Evolutionary conservation across 2,797 vertebrate species (phyloP).

Genomic region (Pipistrellus kuhlii): DNA sequence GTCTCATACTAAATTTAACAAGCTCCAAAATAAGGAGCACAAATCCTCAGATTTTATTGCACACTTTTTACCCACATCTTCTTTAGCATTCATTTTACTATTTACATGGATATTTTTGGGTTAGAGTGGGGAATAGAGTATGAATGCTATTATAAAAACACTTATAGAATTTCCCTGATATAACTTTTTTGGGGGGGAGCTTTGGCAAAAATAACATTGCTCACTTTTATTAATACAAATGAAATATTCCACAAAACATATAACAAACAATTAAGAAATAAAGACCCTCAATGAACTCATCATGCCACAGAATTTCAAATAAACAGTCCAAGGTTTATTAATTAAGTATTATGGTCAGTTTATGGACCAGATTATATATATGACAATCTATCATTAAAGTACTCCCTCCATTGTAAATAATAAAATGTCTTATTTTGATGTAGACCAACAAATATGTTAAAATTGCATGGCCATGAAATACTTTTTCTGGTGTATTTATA

Average conservation of each 20-base stretch:
- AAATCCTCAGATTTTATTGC: not conserved
- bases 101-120: not conserved
- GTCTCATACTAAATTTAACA: conserved; percentile 8
- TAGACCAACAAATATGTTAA: conserved; percentile 49
- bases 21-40: not conserved
- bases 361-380: conserved; percentile 46
- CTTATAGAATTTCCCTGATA: conserved; percentile 22
- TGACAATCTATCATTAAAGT: conserved; percentile 1
- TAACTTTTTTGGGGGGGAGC: not conserved
- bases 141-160: not conserved
- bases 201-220: conserved; percentile 41
- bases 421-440: conserved; percentile 34
- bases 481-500: not conserved
- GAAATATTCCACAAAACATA: conserved; percentile 54
- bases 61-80: not conserved
- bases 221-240: conserved; percentile 26
- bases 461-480: not conserved
- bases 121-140: not conserved
- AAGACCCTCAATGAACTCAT: conserved; percentile 28
- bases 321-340: conserved; percentile 46
- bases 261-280: not conserved
- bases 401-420: not conserved
- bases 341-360: conserved; percentile 52
- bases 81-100: not conserved
- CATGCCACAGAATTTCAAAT: conserved; percentile 23